Evolutionary conservation across 2,113 vertebrate species (phyloP), one percentile per base, ranked within the genome.

Genomic region (pig (Sus scrofa)): DNA sequence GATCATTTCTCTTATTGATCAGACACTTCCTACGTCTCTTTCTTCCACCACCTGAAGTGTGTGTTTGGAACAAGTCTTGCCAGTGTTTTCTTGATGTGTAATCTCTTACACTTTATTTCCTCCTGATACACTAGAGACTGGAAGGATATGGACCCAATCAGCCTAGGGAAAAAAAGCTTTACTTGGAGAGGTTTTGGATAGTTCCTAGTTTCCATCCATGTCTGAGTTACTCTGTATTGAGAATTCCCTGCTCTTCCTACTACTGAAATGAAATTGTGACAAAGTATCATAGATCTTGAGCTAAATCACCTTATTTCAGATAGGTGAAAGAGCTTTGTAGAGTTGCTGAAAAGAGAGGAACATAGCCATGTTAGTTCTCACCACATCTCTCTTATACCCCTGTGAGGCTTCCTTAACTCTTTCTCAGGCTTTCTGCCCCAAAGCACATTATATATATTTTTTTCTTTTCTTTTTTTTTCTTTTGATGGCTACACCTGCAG

Each of bases 171-270:
- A 54, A 86, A 68, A 94, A 90, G 60, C 34, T 19, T 92, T 16
- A 73, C 3, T 26, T 58, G 37, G 34, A 86, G 26, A 16, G 4
- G 8, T 71, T 91, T 94, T 56, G 65, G 52, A 22, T 86, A 22
- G 62, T 63, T 44, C 3, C 30, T 62, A 37, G 52, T 63, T 86
- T 93, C 50, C 8, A 58, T 74, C 74, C 19, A 9, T 13, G 50
- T 84, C 86, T 93, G 56, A 94, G 37, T 65, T 50, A 15, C 58
- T 70, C 15, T 67, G 52, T 93, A 3, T 86, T 94, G 87, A 81
- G 15, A 94, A 96, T 71, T 11, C 1, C 18, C 78, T 67, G 4
- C 7, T 89, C 4, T 89, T 86, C 34, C 54, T 95, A 15, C 13
- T 63, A 84, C 26, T 56, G 32, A 86, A 79, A 85, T 62, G n/a